Evolutionary conservation across 2,888 invertebrate species (phyloP), one percentile per base, ranked within the genome.

Genomic region (Agrochola lychnidis): DNA sequence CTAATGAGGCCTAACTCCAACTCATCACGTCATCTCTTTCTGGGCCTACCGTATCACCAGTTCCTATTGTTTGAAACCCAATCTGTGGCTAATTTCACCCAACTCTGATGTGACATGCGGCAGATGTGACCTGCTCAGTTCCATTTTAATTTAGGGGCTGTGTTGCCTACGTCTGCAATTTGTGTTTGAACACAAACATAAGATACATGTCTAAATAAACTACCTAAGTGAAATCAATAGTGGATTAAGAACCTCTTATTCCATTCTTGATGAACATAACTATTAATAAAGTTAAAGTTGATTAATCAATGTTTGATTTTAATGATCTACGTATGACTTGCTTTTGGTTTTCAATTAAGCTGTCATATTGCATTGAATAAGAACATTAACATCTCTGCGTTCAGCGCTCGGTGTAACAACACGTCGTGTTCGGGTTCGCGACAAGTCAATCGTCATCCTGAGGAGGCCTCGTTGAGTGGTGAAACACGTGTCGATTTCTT

Each of bases 261-360:
- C 56, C 16, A 48, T n/a, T 56, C 3, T 19, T 62, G 9, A 40
- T 30, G 5, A 40, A 68, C 16, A 30, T 62, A 78, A 45, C 45
- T 68, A 68, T 1, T 48, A 78, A 16, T 25, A 12, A 48, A 36
- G 10, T 66, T 45, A 45, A 42, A 59, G 30, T n/a, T 61, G 30
- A 45, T 56, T 67, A 67, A 51, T 51, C 0, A 53, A 71, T 59
- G 7, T 48, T 57, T 66, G 5, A 42, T 68, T 45, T 57, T 45
- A 56, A 70, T 57, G 30, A 16, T 77, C n/a, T 57, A 1, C 2
- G 14, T 25, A 40, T 63, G 56, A 70, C 48, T 76, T 67, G 25
- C n/a, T 19, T 42, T 48, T 5, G 14, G n/a, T 10, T 19, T 42
- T 53, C 19, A 51, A 77, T 59, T 25, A 53, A 36, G 4, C 16